phyloP scores from a whole-genome alignment of 37 sponge, comb jelly and placozoan species.

The Cladorhizidae sp. region DNA sequence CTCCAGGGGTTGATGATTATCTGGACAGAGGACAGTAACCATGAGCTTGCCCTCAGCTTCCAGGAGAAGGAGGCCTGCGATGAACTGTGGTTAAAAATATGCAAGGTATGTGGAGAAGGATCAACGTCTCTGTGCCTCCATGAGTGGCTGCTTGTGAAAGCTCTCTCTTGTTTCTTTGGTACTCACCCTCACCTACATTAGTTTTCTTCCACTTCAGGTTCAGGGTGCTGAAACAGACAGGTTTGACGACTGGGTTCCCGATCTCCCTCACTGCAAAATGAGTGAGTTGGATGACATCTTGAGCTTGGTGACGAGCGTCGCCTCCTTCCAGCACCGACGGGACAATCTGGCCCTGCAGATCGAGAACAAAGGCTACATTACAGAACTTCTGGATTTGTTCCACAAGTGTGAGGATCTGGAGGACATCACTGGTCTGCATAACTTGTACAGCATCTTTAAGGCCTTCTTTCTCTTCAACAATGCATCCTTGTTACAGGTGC shows the following conservation, averaged over 20 bases:
- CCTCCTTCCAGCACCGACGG: conserved; percentile 21
- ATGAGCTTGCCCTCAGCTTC: conserved; percentile 94
- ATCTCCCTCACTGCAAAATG: conserved; percentile 93
- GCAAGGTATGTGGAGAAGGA: conserved; percentile 62
- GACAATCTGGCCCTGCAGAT: conserved; percentile 59
- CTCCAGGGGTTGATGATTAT: conserved; percentile 90
- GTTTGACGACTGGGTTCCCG: conserved; percentile 57
- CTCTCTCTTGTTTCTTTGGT: background rate
- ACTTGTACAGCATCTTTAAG: conserved; percentile 86
- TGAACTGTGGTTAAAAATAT: conserved; percentile 90
- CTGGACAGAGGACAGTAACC: conserved; percentile 88
- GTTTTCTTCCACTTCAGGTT: conserved; percentile 29
- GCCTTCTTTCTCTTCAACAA: conserved; percentile 88
- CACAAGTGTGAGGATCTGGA: conserved; percentile 97
- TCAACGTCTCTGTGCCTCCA: background rate
- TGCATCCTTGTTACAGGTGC: conserved; percentile 55
- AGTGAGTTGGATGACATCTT: conserved; percentile 78
- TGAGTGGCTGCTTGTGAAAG: background rate
- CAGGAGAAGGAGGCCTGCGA: conserved; percentile 93
- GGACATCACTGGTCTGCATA: conserved; percentile 81
- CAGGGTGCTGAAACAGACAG: conserved; percentile 57
- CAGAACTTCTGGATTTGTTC: conserved; percentile 90
- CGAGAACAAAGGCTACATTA: conserved; percentile 79
- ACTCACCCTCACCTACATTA: too few species aligned
- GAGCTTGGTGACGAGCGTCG: conserved; percentile 49